Conservation (phyloP, 2,797 vertebrate genomes). For the Luscinia megarhynchos region DNA sequence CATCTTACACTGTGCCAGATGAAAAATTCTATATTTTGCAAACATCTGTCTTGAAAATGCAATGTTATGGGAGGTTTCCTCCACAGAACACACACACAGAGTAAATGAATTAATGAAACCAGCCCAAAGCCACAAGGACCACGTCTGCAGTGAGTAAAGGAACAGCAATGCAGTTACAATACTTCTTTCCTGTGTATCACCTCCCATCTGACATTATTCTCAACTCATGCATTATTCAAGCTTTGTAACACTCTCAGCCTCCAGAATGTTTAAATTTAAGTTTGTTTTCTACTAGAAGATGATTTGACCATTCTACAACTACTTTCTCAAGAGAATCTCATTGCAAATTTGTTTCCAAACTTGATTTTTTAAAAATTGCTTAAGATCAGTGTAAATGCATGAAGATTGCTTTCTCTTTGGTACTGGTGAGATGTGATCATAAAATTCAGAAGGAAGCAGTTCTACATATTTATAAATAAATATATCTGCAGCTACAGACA, state of each 20-base stretch:
- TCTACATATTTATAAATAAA: background rate
- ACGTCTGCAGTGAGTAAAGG: background rate
- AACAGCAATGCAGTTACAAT: background rate
- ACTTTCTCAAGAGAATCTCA: background rate
- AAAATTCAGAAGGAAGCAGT: background rate
- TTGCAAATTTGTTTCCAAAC: background rate
- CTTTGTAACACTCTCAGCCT: background rate
- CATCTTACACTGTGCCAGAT: background rate
- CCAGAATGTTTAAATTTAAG: background rate
- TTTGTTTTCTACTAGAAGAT: background rate
- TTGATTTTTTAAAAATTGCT: background rate
- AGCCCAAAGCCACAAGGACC: background rate
- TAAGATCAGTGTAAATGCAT: background rate
- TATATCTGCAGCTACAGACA: background rate
- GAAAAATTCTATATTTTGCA: background rate
- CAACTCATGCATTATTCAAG: conserved; percentile 35
- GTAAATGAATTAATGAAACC: background rate
- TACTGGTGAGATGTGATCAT: background rate
- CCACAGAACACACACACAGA: background rate
- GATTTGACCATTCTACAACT: background rate
- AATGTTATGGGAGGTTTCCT: background rate
- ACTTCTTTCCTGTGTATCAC: background rate
- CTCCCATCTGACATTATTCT: background rate
- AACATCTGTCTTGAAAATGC: background rate
- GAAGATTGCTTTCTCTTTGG: background rate